phyloP scores from a whole-genome alignment of 2,113 vertebrate genomes.

The Saguinus imperator region DNA sequence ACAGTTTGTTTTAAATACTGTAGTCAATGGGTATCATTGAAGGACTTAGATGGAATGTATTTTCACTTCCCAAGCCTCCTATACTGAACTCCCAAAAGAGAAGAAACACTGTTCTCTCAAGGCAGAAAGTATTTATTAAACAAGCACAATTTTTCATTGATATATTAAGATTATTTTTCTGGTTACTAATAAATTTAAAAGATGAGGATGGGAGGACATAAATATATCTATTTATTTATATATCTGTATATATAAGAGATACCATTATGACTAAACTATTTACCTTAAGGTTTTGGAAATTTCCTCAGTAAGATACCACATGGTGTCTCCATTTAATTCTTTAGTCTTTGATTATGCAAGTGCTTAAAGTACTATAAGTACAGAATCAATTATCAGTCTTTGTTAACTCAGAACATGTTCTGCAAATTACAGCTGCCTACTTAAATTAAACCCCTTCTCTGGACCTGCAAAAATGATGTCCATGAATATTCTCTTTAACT shows the following conservation, averaged over 20 bases:
- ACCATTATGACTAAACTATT: not conserved
- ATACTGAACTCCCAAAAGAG: not conserved
- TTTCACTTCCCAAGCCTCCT: not conserved
- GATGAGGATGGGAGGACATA: not conserved
- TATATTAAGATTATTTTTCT: not conserved
- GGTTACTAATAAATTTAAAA: not conserved
- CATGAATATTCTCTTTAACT: slow-evolving; percentile 49
- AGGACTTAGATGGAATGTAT: not conserved
- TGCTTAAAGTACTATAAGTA: slow-evolving; percentile 57
- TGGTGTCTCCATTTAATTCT: not conserved
- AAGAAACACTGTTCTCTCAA: not conserved
- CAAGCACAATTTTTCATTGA: not conserved
- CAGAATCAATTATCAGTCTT: slow-evolving; percentile 64
- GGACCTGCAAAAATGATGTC: not conserved
- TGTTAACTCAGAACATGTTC: slow-evolving; percentile 30
- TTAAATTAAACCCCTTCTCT: slow-evolving; percentile 64
- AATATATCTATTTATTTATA: not conserved
- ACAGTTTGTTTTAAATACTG: not conserved
- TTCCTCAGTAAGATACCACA: not conserved
- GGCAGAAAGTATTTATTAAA: not conserved
- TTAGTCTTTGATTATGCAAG: slow-evolving; percentile 59
- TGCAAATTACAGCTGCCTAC: slow-evolving; percentile 54
- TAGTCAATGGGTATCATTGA: not conserved
- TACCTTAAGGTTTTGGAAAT: not conserved
- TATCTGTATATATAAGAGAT: not conserved